These are phyloP conservation scores for Formica exsecta DNA, from an alignment of 1,140 invertebrate genomes.

Conservation along the genomic window DNA sequence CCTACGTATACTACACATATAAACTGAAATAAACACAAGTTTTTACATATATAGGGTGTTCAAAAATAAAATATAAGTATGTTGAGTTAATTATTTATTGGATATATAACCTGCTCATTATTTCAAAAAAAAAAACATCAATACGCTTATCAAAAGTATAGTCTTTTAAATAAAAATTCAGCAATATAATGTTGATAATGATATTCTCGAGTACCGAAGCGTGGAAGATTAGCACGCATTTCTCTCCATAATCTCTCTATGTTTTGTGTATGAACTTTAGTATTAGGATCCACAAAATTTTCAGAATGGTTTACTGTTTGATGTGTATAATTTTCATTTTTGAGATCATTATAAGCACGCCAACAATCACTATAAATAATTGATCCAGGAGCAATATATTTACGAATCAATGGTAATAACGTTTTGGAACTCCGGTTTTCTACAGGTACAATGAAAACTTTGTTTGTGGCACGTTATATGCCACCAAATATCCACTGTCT, in stretches of 20 bases:
- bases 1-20: no score
- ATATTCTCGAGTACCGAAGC: not conserved
- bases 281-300: not conserved
- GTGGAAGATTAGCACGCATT: conserved; percentile 7
- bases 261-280: not conserved
- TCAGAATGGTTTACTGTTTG: not conserved
- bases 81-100: no score
- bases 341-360: not conserved
- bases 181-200: not conserved
- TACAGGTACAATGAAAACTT: not conserved
- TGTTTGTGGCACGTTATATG: not conserved
- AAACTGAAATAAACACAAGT: no score
- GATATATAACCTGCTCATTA: no score
- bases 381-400: not conserved
- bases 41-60: no score
- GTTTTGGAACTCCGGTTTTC: not conserved
- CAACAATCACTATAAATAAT: conserved; percentile 16
- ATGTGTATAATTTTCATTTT: not conserved
- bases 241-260: conserved; percentile 8
- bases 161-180: conserved; percentile 9
- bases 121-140: no score
- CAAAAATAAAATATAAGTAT: no score
- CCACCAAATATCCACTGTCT: not conserved
- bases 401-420: not conserved
- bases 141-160: no score